Conservation (phyloP, 1,140 invertebrate genomes). For the Amphibalanus amphitrite region DNA sequence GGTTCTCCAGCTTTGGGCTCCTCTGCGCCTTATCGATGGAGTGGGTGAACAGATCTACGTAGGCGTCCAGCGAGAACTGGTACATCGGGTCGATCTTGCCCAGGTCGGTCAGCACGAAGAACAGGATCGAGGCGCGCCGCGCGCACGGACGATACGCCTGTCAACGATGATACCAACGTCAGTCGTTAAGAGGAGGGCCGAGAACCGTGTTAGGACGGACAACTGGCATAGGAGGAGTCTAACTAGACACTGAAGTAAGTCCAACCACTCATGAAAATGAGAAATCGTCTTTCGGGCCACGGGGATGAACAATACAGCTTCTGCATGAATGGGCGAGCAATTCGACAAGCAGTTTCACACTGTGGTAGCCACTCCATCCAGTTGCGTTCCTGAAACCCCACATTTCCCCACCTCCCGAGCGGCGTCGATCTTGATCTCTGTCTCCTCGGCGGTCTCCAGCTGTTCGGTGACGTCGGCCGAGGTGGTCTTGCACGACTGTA, state of each 20-base stretch:
- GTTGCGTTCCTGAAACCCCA: too few relatives aligned
- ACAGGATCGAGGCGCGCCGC: conserved; percentile 69
- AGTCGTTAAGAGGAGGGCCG: too few relatives aligned
- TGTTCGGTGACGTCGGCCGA: not conserved
- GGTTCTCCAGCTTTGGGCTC: conserved; percentile 41
- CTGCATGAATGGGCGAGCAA: too few relatives aligned
- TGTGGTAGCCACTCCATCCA: too few relatives aligned
- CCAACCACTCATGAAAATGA: too few relatives aligned
- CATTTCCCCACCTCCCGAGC: not conserved
- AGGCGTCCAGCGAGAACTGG: conserved; percentile 88
- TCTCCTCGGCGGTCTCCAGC: not conserved
- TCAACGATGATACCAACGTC: too few relatives aligned
- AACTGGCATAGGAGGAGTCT: too few relatives aligned
- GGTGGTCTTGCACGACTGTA: not conserved
- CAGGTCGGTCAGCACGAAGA: conserved; percentile 76
- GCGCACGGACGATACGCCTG: conserved; percentile 75
- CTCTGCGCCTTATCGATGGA: conserved; percentile 84
- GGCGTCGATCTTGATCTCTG: not conserved
- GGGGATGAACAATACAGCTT: too few relatives aligned
- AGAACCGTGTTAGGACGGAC: too few relatives aligned
- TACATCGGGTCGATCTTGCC: conserved; percentile 96
- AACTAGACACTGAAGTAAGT: too few relatives aligned
- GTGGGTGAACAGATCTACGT: conserved; percentile 70
- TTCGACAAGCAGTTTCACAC: too few relatives aligned
- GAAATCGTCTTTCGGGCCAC: too few relatives aligned